A percentile compares a stretch with the other conserved stretches of the same genome.
Evolutionary conservation across 2,113 vertebrate genomes (phyloP).

Genomic region (Aptenodytes patagonicus): DNA sequence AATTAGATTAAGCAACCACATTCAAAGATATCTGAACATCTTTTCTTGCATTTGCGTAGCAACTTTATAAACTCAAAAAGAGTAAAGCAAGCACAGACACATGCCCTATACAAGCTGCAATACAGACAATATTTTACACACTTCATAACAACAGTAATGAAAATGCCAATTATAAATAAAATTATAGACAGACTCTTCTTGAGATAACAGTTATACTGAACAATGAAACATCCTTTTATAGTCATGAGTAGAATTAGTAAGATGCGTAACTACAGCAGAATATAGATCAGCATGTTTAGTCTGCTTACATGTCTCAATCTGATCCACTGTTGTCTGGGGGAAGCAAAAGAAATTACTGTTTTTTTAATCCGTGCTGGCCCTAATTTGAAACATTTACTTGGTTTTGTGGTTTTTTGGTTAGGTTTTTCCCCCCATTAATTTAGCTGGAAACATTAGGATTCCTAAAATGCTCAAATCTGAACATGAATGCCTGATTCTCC

Average conservation of each 20-base stretch:
- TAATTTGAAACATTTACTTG: slow-evolving; percentile 11
- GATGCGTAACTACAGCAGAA: slow-evolving; percentile 33
- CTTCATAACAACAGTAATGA: slow-evolving; percentile 52
- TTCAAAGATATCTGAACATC: slow-evolving; percentile 33
- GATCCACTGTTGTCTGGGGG: neutral
- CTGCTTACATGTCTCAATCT: slow-evolving; percentile 31
- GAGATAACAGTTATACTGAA: slow-evolving; percentile 52
- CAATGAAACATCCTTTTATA: slow-evolving; percentile 52
- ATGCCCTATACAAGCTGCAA: slow-evolving; percentile 62
- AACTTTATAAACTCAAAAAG: slow-evolving; percentile 49
- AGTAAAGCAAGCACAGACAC: slow-evolving; percentile 60
- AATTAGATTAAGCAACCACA: slow-evolving; percentile 51
- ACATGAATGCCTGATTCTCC: neutral
- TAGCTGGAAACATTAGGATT: neutral
- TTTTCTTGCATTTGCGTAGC: slow-evolving; percentile 52
- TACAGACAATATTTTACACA: slow-evolving; percentile 61
- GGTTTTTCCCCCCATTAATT: neutral
- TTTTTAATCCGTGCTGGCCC: slow-evolving; percentile 3
- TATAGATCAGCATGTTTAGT: slow-evolving; percentile 44
- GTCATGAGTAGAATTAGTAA: slow-evolving; percentile 55
- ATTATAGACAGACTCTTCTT: slow-evolving; percentile 49
- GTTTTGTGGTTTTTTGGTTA: neutral
- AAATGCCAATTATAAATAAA: slow-evolving; percentile 50
- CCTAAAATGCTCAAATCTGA: slow-evolving; percentile 18
- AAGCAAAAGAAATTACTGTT: neutral